These are phyloP conservation scores for Meta bourneti DNA, from an alignment of 2,888 invertebrate species.

Conservation along the genomic window DNA sequence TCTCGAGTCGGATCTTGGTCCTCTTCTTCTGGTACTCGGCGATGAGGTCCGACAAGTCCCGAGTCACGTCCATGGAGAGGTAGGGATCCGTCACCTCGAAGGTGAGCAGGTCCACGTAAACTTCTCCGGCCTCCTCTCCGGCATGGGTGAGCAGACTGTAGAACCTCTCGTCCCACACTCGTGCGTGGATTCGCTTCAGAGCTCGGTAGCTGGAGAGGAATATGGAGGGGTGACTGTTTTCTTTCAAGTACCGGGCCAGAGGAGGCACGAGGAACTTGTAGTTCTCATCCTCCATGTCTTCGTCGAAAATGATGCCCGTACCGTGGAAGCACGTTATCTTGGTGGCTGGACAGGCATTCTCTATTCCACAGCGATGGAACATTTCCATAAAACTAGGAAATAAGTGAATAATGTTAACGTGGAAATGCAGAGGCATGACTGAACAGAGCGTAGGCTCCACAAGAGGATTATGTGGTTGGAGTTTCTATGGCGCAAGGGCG, in stretches of 20 bases:
- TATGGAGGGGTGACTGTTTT: background rate
- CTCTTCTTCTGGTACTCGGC: conserved; percentile 40
- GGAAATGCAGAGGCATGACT: background rate
- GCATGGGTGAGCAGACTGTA: background rate
- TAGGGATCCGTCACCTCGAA: conserved; percentile 46
- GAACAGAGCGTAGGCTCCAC: too few relatives aligned
- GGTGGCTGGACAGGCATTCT: background rate
- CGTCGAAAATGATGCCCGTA: conserved; percentile 36
- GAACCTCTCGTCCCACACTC: conserved; percentile 23
- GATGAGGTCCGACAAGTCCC: background rate
- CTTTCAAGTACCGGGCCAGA: background rate
- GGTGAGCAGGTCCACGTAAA: conserved; percentile 14
- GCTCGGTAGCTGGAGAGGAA: conserved; percentile 22
- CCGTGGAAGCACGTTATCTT: conserved; percentile 40
- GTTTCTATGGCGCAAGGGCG: too few relatives aligned
- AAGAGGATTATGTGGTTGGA: too few relatives aligned
- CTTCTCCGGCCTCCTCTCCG: background rate
- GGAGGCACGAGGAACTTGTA: background rate
- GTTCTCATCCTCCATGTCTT: conserved; percentile 38
- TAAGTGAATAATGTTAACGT: background rate
- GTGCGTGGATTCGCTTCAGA: conserved; percentile 36
- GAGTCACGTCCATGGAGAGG: background rate
- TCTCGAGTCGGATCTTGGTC: background rate
- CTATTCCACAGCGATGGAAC: background rate
- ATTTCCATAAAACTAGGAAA: conserved; percentile 8